A percentile compares a stretch with the other conserved stretches of the same genome.
phyloP scores from a whole-genome alignment of 2,888 invertebrate genomes.

The Cordilura impudica region DNA sequence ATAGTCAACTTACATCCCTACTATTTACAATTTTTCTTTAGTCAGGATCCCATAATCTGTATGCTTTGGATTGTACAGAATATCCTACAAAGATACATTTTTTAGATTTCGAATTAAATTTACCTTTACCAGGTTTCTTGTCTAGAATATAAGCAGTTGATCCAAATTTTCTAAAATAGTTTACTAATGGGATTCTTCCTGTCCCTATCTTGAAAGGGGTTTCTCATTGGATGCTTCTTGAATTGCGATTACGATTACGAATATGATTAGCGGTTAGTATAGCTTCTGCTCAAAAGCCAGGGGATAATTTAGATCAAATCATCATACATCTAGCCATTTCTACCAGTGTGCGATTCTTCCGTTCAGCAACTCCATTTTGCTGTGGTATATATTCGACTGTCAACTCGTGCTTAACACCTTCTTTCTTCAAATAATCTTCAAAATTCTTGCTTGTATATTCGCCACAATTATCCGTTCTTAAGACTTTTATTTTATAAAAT shows the following conservation, averaged over 20 bases:
- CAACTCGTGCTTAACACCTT: background rate
- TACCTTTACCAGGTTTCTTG: too few species aligned
- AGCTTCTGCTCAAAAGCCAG: too few species aligned
- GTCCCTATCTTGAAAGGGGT: background rate
- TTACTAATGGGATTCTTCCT: background rate
- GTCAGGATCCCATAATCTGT: background rate
- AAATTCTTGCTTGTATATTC: too few species aligned
- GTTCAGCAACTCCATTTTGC: background rate
- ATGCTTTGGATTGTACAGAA: background rate
- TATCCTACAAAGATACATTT: background rate
- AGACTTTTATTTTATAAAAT: too few species aligned
- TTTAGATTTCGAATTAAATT: background rate
- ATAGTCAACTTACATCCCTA: background rate
- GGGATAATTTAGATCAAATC: too few species aligned
- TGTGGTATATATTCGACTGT: background rate
- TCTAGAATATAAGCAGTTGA: too few species aligned
- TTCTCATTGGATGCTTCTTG: background rate
- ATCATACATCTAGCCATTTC: too few species aligned
- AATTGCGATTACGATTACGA: background rate
- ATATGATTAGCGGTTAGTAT: background rate
- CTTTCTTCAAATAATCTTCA: constrained; percentile 3
- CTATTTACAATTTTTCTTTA: background rate
- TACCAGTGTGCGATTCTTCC: too few species aligned
- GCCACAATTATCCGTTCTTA: too few species aligned
- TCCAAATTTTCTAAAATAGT: too few species aligned